Conservation (phyloP, 2,113 vertebrate genomes). For the Cavia aperea region DNA sequence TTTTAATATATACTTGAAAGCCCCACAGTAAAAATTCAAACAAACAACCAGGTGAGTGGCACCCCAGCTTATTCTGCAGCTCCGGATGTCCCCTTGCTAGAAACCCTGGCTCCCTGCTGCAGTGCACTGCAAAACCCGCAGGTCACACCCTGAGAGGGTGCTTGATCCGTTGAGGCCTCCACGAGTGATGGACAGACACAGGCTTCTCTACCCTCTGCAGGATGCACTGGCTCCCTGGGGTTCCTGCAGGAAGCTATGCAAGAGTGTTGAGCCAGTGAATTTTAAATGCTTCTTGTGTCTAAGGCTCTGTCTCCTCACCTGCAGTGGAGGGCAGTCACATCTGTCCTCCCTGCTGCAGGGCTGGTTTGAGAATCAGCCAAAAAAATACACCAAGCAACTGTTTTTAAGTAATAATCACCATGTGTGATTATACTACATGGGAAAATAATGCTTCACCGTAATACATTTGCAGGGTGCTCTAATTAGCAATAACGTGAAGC, state of each 20-base stretch:
- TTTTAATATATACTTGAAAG: neutral
- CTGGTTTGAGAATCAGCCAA: neutral
- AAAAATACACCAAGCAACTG: neutral
- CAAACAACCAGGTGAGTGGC: neutral
- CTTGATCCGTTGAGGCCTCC: neutral
- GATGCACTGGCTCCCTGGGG: neutral
- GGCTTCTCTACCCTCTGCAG: fast-evolving
- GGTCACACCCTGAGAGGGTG: neutral
- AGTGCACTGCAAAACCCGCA: neutral
- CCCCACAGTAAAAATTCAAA: neutral
- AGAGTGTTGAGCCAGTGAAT: neutral
- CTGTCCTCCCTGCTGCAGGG: neutral
- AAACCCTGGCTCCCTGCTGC: neutral
- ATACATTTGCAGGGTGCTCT: neutral
- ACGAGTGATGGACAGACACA: neutral
- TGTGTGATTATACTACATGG: neutral
- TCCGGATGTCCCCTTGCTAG: neutral
- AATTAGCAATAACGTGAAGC: neutral
- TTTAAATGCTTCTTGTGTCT: neutral
- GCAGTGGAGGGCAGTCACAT: neutral
- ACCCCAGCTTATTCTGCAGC: neutral
- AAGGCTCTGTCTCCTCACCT: neutral
- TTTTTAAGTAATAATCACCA: neutral
- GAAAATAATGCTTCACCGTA: neutral
- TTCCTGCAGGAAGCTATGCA: neutral